Evolutionary conservation across 2,113 vertebrate genomes (phyloP), one percentile per base, ranked within the genome.

Genomic region (Phrynocephalus versicolor): DNA sequence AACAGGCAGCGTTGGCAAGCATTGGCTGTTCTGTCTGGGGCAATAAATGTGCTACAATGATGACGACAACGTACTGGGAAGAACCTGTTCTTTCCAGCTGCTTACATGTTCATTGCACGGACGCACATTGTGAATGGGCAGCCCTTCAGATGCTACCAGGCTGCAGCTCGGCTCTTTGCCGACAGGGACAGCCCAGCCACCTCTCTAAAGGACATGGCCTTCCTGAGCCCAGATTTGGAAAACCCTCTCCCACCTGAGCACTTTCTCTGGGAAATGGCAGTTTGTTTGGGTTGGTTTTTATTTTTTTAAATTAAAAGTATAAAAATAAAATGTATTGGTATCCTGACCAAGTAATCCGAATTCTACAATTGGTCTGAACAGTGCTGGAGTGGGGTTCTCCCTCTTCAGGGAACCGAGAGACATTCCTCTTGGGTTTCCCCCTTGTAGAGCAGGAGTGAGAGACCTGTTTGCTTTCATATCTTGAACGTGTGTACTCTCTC

Each of bases 51-150:
- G 55, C 39, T 45, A 15, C n/a, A 33, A 13, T 27, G 23, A 39
- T 12, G 39, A 58, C 5, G 39, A 27, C 25, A 41, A 23, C 30
- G 8, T 41, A 15, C 18, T 79, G 15, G 37, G 37, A 81, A 81
- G 65, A 55, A 45, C 14, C 60, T 9, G 3, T 67, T 27, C 15
- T 81, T 27, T 8, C 14, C 62, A 21, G 62, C 15, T 41, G 37
- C 37, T 3, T 37, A 19, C 3, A 45, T 67, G n/a, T 45, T 81
- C 33, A 82, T 19, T 30, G 3, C 30, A 19, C 13, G 12, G 39
- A 82, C 2, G 2, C 1, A 9, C 1, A 23, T 41, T 2, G 3
- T 3, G 1, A 1, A 21, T 37, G 8, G 3, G 18, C 23, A 21
- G 19, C 37, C 19, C 35, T 73, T 37, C 7, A 21, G 71, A 67